Evolutionary conservation across 1,140 invertebrate species (phyloP), one percentile per base, ranked within the genome.

Genomic region (Lucilia cuprina): DNA sequence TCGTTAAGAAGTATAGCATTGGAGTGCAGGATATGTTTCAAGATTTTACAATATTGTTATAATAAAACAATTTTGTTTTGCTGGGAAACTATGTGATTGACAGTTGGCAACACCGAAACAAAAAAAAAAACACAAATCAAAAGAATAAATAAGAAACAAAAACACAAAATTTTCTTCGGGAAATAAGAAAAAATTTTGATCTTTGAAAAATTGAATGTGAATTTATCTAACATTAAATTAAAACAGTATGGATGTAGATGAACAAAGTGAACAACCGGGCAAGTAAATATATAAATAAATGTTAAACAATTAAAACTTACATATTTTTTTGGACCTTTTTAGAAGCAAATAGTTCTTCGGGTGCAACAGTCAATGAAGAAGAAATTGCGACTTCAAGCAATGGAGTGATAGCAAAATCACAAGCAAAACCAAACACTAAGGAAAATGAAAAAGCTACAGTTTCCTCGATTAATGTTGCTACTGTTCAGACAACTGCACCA

Each of bases 191-290:
- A 70, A 13, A 55, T 55, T 17, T 55, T 55, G 0, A 17, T 70
- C n/a, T 2, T 21, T 70, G 65, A 10, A 70, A 70, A 70, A 70
- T 70, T 70, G 5, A 21, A 70, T 70, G 65, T 70, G 65, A 70
- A 21, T 17, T 65, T 35, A 21, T 41, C 19, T 12, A 14, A 82
- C 55, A 60, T 83, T 34, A 83, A 55, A 50, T 82, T 34, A 5
- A 3, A 49, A 83, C 70, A 74, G 2, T 4, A 83, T 83, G 82
- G 82, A 83, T 19, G 50, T 83, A 10, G 82, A 83, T n/a, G 82
- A 83, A 83, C 82, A 83, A 83, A 50, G 12, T 19, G 82, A 74
- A 10, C 55, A 78, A 19, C 12, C 75, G 14, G 34, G 34, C 8
- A 41, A 41, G 5, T 41, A 41, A 78, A 25, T 70, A 70, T 10